Evolutionary conservation across 2,797 vertebrate genomes (phyloP).

Genomic region (Sylvilagus floridanus): DNA sequence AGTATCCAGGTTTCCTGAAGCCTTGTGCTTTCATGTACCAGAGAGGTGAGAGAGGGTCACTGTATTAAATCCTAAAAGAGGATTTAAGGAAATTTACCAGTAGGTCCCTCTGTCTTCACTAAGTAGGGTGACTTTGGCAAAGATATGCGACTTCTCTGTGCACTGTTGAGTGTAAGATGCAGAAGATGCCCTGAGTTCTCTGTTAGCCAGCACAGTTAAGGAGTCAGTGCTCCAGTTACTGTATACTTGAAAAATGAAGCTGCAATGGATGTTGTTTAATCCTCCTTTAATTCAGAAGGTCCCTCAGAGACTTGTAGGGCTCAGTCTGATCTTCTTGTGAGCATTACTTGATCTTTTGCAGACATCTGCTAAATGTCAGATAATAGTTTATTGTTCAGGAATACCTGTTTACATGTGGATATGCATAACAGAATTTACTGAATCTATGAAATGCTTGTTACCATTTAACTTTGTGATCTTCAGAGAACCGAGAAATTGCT

Average conservation of each 20-base stretch:
- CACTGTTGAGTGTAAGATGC: neutral
- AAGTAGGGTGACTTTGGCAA: neutral
- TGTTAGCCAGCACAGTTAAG: neutral
- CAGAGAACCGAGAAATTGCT: slow-evolving; percentile 97
- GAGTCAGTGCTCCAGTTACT: neutral
- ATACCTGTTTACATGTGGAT: neutral
- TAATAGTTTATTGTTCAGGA: neutral
- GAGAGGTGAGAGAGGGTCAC: neutral
- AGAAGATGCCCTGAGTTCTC: neutral
- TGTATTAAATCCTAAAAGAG: neutral
- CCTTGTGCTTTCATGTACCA: neutral
- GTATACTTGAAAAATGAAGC: neutral
- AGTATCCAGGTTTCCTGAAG: accelerated
- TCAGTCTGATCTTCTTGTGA: neutral
- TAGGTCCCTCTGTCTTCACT: neutral
- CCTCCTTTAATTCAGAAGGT: neutral
- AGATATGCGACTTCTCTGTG: neutral
- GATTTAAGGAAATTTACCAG: neutral
- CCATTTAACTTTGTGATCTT: neutral
- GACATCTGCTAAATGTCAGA: neutral
- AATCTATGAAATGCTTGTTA: neutral
- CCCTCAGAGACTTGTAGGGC: neutral
- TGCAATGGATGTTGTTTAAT: neutral
- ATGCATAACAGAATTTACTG: neutral
- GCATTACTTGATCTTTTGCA: neutral